Evolutionary conservation across 2,888 invertebrate species (phyloP), one percentile per base, ranked within the genome.

Genomic region (Drosophila subquinaria): DNA sequence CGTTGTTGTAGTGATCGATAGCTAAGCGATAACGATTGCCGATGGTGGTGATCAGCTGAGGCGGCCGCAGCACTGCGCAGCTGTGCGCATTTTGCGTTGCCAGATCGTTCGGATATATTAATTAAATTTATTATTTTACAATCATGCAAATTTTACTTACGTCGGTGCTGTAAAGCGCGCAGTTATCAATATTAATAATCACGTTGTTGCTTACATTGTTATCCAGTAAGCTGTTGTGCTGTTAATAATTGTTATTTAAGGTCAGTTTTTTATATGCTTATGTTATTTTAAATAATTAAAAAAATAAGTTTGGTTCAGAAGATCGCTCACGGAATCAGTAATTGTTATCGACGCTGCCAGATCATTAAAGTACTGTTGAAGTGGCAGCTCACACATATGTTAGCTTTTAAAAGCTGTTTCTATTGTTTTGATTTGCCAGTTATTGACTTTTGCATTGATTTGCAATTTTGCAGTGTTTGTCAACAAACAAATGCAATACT

Each of bases 141-240:
- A n/a, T 43, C n/a, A 13, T 1, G 35, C 0, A 30, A 27, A 33
- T 15, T 27, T 0, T 33, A 56, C 89, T 82, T 74, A 89, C 85
- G 30, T 74, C 63, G 11, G 71, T 81, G 76, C 79, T 81, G 35
- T 79, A 84, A 6, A 75, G 73, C 13, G 88, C 82, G 52, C 75
- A 78, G 48, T 82, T 85, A 27, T 87, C 86, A 51, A 87, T 87
- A 47, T 87, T 89, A 45, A 87, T 87, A 35, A 87, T 73, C 33
- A 87, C 86, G 75, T 85, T 89, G 65, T 57, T 84, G 76, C 67
- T 78, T 50, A 66, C 78, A 85, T 88, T 75, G 51, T 75, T 89
- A 62, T 87, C 89, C 56, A 85, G 40, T 47, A 89, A 48, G 56
- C 60, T 84, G 73, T 85, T 83, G 67, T 89, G 59, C 76, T 85